phyloP scores from a whole-genome alignment of 2,888 invertebrate genomes.

The Meghimatium bilineatum region DNA sequence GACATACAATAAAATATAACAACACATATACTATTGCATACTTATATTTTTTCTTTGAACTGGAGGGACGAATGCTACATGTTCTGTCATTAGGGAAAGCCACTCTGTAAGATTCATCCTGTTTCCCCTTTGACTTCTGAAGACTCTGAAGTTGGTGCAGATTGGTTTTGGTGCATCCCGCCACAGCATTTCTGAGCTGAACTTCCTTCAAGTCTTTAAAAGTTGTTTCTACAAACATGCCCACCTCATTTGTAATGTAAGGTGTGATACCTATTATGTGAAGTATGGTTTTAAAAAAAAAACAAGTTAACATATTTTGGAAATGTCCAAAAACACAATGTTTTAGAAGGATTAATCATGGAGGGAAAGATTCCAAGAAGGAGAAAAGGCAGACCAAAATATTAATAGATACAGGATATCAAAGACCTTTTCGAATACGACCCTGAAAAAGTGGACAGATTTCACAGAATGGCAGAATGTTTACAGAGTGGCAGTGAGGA shows the following conservation, averaged over 20 bases:
- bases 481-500: too few relatives aligned
- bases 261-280: slow-evolving; percentile 74
- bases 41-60: slow-evolving; percentile 69
- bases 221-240: slow-evolving; percentile 73
- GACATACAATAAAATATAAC: background rate
- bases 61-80: slow-evolving; percentile 73
- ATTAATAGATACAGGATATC: too few relatives aligned
- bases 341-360: too few relatives aligned
- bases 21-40: slow-evolving; percentile 56
- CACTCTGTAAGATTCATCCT: slow-evolving; percentile 62
- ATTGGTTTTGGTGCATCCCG: slow-evolving; percentile 65
- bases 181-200: slow-evolving; percentile 70
- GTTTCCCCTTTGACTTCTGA: slow-evolving; percentile 43
- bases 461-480: too few relatives aligned
- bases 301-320: too few relatives aligned
- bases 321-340: too few relatives aligned
- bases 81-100: slow-evolving; percentile 77
- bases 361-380: too few relatives aligned
- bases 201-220: slow-evolving; percentile 61
- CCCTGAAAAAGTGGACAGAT: too few relatives aligned
- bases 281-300: background rate
- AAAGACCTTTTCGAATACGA: too few relatives aligned
- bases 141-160: slow-evolving; percentile 61
- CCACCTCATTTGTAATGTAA: slow-evolving; percentile 76
- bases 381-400: too few relatives aligned